These are phyloP conservation scores for Malacoraja senta DNA, from an alignment of 2,797 vertebrate species.

Conservation along the genomic window DNA sequence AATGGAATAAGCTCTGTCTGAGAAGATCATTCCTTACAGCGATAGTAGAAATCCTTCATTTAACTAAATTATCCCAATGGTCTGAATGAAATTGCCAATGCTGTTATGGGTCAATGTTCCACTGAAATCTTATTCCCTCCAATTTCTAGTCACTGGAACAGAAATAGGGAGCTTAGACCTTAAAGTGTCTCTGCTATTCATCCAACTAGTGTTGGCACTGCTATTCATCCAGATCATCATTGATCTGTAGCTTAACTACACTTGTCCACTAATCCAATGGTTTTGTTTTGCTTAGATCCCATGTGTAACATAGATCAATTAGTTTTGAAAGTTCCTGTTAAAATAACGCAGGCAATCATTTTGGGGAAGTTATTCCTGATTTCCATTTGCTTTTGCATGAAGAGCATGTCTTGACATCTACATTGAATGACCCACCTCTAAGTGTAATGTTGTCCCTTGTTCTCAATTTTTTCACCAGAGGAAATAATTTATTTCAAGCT, in stretches of 20 bases:
- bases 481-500: not conserved
- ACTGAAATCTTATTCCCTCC: not conserved
- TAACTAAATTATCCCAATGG: not conserved
- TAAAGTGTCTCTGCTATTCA: not conserved
- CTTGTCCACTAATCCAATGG: not conserved
- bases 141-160: not conserved
- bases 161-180: not conserved
- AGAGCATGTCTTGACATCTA: not conserved
- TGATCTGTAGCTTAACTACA: not conserved
- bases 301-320: not conserved
- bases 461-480: not conserved
- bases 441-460: not conserved
- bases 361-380: not conserved
- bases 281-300: not conserved
- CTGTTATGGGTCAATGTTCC: not conserved
- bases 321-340: not conserved
- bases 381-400: not conserved
- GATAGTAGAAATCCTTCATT: not conserved
- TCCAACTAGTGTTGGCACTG: not conserved
- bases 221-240: not conserved
- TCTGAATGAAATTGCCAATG: not conserved
- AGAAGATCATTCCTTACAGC: not conserved
- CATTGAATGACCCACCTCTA: not conserved
- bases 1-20: not conserved
- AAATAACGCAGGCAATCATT: too few relatives aligned